A percentile compares a stretch with the other conserved stretches of the same genome.
phyloP scores from a whole-genome alignment of 2,797 vertebrate genomes.

The Rachycentron canadum region DNA sequence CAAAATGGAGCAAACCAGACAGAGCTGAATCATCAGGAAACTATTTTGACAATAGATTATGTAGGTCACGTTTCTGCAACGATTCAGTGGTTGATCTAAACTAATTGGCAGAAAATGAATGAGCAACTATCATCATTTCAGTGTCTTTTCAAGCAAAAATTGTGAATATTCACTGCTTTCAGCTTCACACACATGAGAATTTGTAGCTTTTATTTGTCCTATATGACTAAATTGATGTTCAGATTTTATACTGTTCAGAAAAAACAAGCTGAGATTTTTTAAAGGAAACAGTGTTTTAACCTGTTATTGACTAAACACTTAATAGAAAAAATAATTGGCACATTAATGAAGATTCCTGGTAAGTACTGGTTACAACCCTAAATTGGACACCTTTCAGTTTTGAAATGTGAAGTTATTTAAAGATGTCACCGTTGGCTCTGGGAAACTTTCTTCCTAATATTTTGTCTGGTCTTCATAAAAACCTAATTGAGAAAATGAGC shows the following conservation, averaged over 20 bases:
- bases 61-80: not conserved
- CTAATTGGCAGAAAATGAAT: not conserved
- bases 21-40: not conserved
- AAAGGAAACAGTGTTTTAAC: too few species aligned
- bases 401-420: not conserved
- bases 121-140: not conserved
- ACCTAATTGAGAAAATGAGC: not conserved
- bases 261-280: not conserved
- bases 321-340: too few species aligned
- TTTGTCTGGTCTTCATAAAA: too few species aligned
- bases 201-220: too few species aligned
- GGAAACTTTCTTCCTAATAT: not conserved
- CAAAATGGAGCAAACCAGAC: conserved; percentile 1
- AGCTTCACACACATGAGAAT: too few species aligned
- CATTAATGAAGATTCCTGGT: not conserved
- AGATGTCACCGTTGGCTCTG: not conserved
- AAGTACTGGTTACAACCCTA: not conserved
- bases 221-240: not conserved
- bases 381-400: not conserved
- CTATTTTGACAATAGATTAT: not conserved
- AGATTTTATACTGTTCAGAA: not conserved
- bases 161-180: not conserved
- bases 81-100: not conserved
- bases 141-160: not conserved
- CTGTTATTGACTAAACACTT: not conserved